A percentile compares a stretch with the other conserved stretches of the same genome.
Evolutionary conservation across 2,888 invertebrate genomes (phyloP).

Genomic region (Drosophila sordidula): DNA sequence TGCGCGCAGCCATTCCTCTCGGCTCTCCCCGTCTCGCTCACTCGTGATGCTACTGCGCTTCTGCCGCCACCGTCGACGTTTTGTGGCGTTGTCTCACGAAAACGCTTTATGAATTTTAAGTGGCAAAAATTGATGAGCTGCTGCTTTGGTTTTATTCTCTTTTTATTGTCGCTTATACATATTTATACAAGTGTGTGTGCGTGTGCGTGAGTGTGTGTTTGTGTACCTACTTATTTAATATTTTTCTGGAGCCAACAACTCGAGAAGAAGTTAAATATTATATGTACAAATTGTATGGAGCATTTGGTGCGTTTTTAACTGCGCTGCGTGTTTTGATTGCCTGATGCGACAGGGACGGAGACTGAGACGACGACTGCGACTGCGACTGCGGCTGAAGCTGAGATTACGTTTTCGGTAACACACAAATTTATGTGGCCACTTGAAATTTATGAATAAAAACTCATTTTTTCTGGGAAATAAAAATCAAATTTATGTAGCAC

Average conservation of each 20-base stretch:
- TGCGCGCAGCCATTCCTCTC: constrained; percentile 22
- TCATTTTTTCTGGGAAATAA: constrained; percentile 69
- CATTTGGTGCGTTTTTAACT: constrained; percentile 72
- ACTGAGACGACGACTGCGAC: not conserved
- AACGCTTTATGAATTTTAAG: constrained; percentile 78
- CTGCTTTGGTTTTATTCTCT: constrained; percentile 75
- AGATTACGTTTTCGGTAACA: constrained; percentile 66
- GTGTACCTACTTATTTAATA: constrained; percentile 63
- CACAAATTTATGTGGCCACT: constrained; percentile 66
- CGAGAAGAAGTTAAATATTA: constrained; percentile 57
- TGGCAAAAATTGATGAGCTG: constrained; percentile 71
- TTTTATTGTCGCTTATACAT: constrained; percentile 62
- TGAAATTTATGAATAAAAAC: constrained; percentile 72
- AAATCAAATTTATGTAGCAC: constrained; percentile 75
- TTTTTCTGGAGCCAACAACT: constrained; percentile 50
- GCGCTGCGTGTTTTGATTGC: constrained; percentile 75
- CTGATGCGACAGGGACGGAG: constrained; percentile 46
- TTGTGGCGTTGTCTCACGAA: constrained; percentile 40
- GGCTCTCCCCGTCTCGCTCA: constrained; percentile 1
- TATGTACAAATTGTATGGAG: constrained; percentile 63
- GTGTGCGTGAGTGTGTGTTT: constrained; percentile 3
- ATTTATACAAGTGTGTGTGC: constrained; percentile 18
- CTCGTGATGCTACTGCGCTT: constrained; percentile 1
- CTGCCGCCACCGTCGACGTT: constrained; percentile 15
- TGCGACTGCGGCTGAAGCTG: not conserved